These are phyloP conservation scores for Machimus rusticus DNA, from an alignment of 2,888 invertebrate species.

Conservation along the genomic window DNA sequence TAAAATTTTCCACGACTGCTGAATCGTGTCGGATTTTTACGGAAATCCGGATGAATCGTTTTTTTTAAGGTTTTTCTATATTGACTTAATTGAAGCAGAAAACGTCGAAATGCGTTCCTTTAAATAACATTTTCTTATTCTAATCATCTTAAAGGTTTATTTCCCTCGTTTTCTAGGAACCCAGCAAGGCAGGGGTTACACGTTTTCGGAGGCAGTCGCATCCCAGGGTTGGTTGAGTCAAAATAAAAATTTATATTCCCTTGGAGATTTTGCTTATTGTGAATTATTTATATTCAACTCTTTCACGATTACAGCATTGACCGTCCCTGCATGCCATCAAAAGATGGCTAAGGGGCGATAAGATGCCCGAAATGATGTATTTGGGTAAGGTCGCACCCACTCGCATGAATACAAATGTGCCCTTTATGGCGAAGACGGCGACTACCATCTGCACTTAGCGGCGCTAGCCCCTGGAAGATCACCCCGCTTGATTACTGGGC, in stretches of 20 bases:
- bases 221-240: background rate
- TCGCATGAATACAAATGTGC: slow-evolving; percentile 18
- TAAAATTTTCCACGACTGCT: too few relatives aligned
- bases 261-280: slow-evolving; percentile 31
- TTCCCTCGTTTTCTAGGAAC: background rate
- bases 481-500: background rate
- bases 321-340: background rate
- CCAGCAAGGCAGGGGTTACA: background rate
- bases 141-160: background rate
- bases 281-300: slow-evolving; percentile 30
- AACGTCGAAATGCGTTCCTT: background rate
- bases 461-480: background rate
- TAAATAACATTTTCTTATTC: background rate
- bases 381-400: slow-evolving; percentile 8
- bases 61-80: too few relatives aligned
- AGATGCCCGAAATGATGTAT: slow-evolving; percentile 14
- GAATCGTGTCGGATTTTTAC: too few relatives aligned
- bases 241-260: slow-evolving; percentile 35
- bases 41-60: too few relatives aligned
- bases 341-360: slow-evolving; percentile 28
- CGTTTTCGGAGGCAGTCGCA: background rate
- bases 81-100: too few relatives aligned
- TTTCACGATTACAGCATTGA: slow-evolving; percentile 13
- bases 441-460: background rate
- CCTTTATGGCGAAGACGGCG: background rate